Conservation (phyloP, 1,140 invertebrate species). For the Philopotamus ludificatus region DNA sequence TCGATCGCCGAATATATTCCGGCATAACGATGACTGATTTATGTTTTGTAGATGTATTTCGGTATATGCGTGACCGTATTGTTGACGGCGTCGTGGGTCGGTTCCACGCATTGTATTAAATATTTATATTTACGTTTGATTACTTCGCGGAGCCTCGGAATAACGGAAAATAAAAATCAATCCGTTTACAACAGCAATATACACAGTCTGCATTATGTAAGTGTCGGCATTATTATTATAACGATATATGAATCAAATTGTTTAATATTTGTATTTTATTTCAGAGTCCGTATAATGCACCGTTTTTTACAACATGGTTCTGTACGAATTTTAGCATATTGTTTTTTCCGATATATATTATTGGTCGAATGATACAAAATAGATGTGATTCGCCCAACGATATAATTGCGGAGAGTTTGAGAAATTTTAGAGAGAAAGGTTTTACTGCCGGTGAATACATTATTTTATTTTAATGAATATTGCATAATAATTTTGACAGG, state of each 20-base stretch:
- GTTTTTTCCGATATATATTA: slow-evolving; percentile 86
- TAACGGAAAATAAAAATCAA: slow-evolving; percentile 38
- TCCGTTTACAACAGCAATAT: slow-evolving; percentile 37
- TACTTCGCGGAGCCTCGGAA: slow-evolving; percentile 38
- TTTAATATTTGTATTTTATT: slow-evolving; percentile 43
- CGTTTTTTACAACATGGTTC: slow-evolving; percentile 94
- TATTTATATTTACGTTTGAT: slow-evolving; percentile 68
- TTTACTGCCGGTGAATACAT: slow-evolving; percentile 80
- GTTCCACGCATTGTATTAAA: slow-evolving; percentile 84
- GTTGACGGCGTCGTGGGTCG: slow-evolving; percentile 85
- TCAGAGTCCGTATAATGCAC: slow-evolving; percentile 75
- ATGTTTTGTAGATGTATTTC: slow-evolving; percentile 73
- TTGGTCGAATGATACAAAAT: slow-evolving; percentile 67
- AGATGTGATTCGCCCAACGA: slow-evolving; percentile 73
- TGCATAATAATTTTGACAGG: too few relatives aligned
- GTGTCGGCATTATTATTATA: slow-evolving; percentile 6
- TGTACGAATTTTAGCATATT: slow-evolving; percentile 89
- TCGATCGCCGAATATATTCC: too few relatives aligned
- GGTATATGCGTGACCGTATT: slow-evolving; percentile 82
- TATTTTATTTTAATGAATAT: too few relatives aligned
- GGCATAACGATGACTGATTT: too few relatives aligned
- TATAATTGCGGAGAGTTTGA: slow-evolving; percentile 73
- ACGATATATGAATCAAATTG: neutral
- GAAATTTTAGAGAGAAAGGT: slow-evolving; percentile 82
- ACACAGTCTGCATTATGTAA: slow-evolving; percentile 36